Base-by-base conservation (phyloP, 1,140 invertebrate genomes). In the Plodia interpunctella region DNA sequence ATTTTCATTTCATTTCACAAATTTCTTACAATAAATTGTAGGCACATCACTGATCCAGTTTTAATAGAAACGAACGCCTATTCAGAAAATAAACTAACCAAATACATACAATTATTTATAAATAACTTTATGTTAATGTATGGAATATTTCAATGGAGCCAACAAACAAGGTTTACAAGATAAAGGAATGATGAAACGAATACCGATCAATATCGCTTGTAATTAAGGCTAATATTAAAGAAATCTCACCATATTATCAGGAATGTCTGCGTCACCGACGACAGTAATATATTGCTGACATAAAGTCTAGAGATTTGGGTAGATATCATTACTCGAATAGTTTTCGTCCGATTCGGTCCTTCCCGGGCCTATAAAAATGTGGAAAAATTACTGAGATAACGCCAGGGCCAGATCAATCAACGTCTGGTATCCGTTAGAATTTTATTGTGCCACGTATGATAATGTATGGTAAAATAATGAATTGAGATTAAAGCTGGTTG, bases 281-380 rank as follows among this genome's bases (percentile, higher is more conserved):
- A 80, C 76, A 77, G 76, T 89, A 84, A 88, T 78, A 77, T 87
- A 88, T 88, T 75, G 71, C 78, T 76, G 77, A 83, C 84, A 84
- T 88, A 84, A 86, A 87, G 66, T 70, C 70, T 73, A 58, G 66
- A 89, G 82, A 88, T 89, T 84, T 62, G 60, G 63, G 64, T 68
- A 80, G 87, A 87, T 89, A 87, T 67, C 71, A 81, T 76, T 80
- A 74, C 74, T 78, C 66, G 68, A 77, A 81, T 84, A 80, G 72
- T 87, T 85, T 83, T 74, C 78, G 75, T 63, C 72, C 58, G 57
- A 74, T 58, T 65, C 66, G 55, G 68, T 68, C 66, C 69, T 74
- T 70, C 67, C 61, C 58, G 68, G 59, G 59, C 57, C 64, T 53
- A 77, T 76, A 83, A 78, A 78, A 80, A 84, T 82, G 75, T 88